phyloP scores from a whole-genome alignment of 2,888 invertebrate genomes.

The Abrostola tripartita region DNA sequence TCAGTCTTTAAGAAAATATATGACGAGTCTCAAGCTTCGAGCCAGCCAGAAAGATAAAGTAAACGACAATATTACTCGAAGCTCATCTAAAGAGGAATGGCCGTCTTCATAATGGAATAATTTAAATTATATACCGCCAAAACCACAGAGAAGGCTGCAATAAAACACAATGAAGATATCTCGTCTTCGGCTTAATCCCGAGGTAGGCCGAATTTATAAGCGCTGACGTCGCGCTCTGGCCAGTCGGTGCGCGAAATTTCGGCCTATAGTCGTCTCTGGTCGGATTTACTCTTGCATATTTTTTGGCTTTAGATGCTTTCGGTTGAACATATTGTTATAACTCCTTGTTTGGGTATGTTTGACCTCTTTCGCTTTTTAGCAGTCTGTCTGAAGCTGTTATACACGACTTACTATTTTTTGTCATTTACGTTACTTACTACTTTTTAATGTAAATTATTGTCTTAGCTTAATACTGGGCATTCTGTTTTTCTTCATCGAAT shows the following conservation, averaged over 20 bases:
- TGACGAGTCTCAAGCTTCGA: background rate
- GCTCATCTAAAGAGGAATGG: slow-evolving; percentile 56
- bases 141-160: slow-evolving; percentile 70
- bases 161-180: slow-evolving; percentile 75
- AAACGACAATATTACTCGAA: slow-evolving; percentile 48
- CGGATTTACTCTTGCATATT: slow-evolving; percentile 37
- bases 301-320: slow-evolving; percentile 7
- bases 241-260: slow-evolving; percentile 66
- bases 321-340: too few relatives aligned
- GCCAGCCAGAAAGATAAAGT: slow-evolving; percentile 49
- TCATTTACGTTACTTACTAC: too few relatives aligned
- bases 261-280: slow-evolving; percentile 36
- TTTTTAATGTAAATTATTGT: too few relatives aligned
- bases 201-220: slow-evolving; percentile 74
- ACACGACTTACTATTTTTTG: too few relatives aligned
- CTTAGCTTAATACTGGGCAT: too few relatives aligned
- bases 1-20: slow-evolving; percentile 7
- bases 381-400: too few relatives aligned
- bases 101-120: slow-evolving; percentile 75
- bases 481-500: too few relatives aligned
- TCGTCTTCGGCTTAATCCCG: slow-evolving; percentile 73
- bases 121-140: slow-evolving; percentile 77
- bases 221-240: slow-evolving; percentile 72
- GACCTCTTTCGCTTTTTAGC: background rate
- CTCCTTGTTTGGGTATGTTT: background rate